Base-by-base conservation (phyloP, 1,140 invertebrate genomes). In the Aporrectodea caliginosa region DNA sequence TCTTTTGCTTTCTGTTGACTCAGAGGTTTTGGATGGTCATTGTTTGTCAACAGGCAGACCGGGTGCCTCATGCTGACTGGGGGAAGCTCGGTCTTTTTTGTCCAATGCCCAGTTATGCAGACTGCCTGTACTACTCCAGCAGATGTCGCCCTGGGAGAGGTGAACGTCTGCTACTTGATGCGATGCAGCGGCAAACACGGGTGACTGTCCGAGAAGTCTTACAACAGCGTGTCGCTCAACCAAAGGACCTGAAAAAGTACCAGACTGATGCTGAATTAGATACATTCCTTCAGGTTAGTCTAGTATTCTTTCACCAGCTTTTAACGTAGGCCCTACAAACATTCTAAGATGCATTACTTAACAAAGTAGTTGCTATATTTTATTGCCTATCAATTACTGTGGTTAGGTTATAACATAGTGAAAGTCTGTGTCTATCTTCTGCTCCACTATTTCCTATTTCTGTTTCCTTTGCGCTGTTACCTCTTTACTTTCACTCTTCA, bases 31-130 rank as follows among this genome's bases (percentile, higher is more conserved):
- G n/a, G n/a, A n/a, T n/a, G n/a, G 0, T 69, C 69, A n/a, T n/a
- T n/a, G n/a, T n/a, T n/a, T n/a, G n/a, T n/a, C n/a, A 69, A 35
- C 69, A 82, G 81, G 68, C 43, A 22, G 75, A 71, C 69, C 84
- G 85, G 81, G 84, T 87, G 16, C 86, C 86, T 22, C 81, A 87
- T 75, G 73, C 82, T 69, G 86, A 87, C 73, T 87, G 86, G 86
- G 78, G 83, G 16, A 75, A 84, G 69, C 82, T 86, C 27, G 87
- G 87, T 30, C 78, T 88, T 16, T 84, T 82, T 80, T 80, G 84
- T 34, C 86, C 86, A 27, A 81, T 83, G 22, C 87, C 87, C 0
- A 83, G 84, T 31, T 88, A 88, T 82, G 82, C 82, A 12, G 86
- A 87, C 80, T 76, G 85, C 22, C 81, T 86, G 35, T 88, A 88